A percentile compares a stretch with the other conserved stretches of the same genome.
These are phyloP conservation scores for Patella depressa DNA, from an alignment of 2,888 invertebrate genomes.

Conservation along the genomic window DNA sequence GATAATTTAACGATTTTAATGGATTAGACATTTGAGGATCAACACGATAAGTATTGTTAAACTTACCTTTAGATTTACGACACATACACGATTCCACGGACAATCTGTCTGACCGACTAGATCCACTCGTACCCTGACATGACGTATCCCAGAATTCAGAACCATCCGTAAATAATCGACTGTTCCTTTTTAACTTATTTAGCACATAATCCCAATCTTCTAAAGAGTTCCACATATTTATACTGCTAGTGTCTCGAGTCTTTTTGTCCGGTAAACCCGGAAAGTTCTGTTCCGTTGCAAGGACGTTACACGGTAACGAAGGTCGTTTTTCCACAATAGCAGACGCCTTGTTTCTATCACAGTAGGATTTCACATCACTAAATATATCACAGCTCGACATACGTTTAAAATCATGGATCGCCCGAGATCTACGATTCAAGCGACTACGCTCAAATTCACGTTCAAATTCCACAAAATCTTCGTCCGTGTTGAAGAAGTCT, in stretches of 20 bases:
- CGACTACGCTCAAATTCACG: conserved; percentile 61
- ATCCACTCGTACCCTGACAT: not conserved
- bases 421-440: conserved; percentile 50
- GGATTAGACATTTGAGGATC: too few relatives aligned
- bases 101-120: conserved; percentile 15
- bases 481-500: conserved; percentile 64
- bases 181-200: conserved; percentile 53
- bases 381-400: conserved; percentile 62
- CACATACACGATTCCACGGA: not conserved
- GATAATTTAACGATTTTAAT: too few relatives aligned
- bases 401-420: conserved; percentile 46
- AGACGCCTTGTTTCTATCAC: conserved; percentile 50
- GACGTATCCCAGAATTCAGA: not conserved
- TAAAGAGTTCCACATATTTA: conserved; percentile 53
- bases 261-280: conserved; percentile 21
- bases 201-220: conserved; percentile 62
- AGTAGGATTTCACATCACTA: conserved; percentile 59
- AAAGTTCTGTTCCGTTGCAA: conserved; percentile 24
- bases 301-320: conserved; percentile 14
- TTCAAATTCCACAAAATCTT: conserved; percentile 62
- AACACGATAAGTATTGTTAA: too few relatives aligned
- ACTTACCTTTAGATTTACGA: not conserved
- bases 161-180: conserved; percentile 33
- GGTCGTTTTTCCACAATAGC: not conserved
- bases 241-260: conserved; percentile 22